These are phyloP conservation scores for Heliothis virescens DNA, from an alignment of 1,140 invertebrate genomes.

Conservation along the genomic window DNA sequence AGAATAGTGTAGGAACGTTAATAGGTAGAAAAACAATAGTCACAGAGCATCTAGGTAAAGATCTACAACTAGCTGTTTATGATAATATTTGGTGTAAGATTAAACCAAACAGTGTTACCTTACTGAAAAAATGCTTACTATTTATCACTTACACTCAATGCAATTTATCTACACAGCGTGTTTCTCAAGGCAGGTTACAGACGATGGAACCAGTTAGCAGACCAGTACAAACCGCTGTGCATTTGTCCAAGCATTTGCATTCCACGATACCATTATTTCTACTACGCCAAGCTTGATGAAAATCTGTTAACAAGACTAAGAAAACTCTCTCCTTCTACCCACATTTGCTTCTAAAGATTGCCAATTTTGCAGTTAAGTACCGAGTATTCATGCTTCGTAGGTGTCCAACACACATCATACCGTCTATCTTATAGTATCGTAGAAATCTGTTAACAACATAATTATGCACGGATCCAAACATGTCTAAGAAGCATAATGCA, in stretches of 20 bases:
- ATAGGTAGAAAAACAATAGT: neutral
- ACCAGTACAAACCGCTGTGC: neutral
- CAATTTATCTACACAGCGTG: constrained; percentile 5
- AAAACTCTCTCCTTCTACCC: neutral
- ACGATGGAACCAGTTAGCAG: neutral
- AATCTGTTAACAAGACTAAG: constrained; percentile 17
- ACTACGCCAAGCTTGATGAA: neutral
- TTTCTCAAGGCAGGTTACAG: neutral
- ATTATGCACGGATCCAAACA: too few species aligned
- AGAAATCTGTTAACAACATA: neutral
- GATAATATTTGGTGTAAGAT: neutral
- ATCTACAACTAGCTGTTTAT: neutral
- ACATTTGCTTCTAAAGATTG: neutral
- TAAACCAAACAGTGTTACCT: neutral
- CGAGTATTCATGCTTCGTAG: neutral
- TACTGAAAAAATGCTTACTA: neutral
- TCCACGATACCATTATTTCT: neutral
- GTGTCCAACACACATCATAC: neutral
- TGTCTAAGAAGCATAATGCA: too few species aligned
- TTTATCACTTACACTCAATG: neutral
- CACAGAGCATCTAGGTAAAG: neutral
- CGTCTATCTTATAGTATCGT: neutral
- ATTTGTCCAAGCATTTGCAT: neutral
- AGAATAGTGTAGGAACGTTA: too few species aligned
- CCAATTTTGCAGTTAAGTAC: neutral